Conservation (phyloP, 35 echinoderm and acorn worm genomes). For the Acanthaster planci region DNA sequence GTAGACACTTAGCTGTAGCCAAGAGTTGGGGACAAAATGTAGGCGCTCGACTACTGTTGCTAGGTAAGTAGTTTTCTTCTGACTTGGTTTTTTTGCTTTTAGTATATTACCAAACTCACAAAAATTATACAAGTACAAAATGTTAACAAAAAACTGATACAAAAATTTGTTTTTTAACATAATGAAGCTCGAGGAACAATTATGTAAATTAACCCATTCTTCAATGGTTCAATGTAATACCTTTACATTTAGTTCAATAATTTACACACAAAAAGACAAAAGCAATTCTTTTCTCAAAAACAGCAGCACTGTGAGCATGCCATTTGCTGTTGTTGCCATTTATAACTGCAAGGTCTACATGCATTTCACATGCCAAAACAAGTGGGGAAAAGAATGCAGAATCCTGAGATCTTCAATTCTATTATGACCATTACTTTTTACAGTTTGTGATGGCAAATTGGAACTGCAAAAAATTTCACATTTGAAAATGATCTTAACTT, state of each 20-base stretch:
- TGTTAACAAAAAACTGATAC: constrained; percentile 12
- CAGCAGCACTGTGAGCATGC: background rate
- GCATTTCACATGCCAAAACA: background rate
- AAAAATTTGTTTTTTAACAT: constrained; percentile 2
- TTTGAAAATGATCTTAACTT: no score
- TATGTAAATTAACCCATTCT: background rate
- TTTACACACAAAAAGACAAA: no score
- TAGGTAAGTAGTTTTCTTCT: background rate
- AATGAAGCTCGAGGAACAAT: background rate
- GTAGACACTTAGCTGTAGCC: background rate
- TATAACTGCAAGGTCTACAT: background rate
- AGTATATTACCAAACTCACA: background rate
- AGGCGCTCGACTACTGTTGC: background rate
- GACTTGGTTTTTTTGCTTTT: background rate
- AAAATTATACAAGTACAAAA: constrained; percentile 7
- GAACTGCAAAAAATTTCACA: no score
- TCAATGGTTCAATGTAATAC: background rate
- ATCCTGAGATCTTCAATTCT: background rate
- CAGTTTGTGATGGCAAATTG: no score
- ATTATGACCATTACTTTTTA: background rate
- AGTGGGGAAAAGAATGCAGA: background rate
- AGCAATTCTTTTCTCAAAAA: no score
- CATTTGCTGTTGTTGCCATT: background rate
- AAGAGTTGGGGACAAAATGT: background rate
- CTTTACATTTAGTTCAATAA: no score